Base-by-base conservation (phyloP, 2,888 invertebrate genomes). In the Megastigmus dorsalis region DNA sequence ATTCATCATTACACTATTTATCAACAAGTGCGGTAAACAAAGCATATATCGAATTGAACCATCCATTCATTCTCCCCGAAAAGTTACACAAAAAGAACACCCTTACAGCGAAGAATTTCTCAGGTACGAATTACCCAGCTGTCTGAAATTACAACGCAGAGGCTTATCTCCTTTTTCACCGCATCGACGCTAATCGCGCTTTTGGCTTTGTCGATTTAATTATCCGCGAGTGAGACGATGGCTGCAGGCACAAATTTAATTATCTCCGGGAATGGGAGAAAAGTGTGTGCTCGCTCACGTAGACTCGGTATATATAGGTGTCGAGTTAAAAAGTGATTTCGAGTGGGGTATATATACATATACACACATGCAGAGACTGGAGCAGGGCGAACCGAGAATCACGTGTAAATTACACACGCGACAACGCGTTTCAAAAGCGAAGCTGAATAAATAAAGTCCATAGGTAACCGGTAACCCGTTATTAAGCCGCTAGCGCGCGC, bases 361-460 rank as follows among this genome's bases (percentile, higher is more conserved):
- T n/a, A n/a, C n/a, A n/a, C n/a, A n/a, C n/a, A n/a, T n/a, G n/a
- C n/a, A n/a, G n/a, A n/a, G 26, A 3, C 36, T 4, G 13, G 20
- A 15, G 30, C 30, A 41, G 26, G 52, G 23, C 15, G 54, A 30
- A 41, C 82, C 82, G 77, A 77, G 78, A 82, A 83, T 86, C 83
- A 83, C 72, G 77, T 68, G 75, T 78, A 81, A 60, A 84, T 84
- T 83, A 79, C 79, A 74, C 26, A 78, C 59, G 70, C 74, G 72
- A 68, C 80, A 78, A 82, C 76, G 82, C 13, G 30, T 26, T 55
- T 60, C 50, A 68, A 45, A 65, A 52, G 41, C 41, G 4, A n/a
- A 62, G 50, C 45, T 80, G 83, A 85, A 85, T 85, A 85, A 85
- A 85, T 84, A 82, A 86, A 84, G 77, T 82, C 78, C 78, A 79